Evolutionary conservation across 2,113 vertebrate genomes (phyloP).

Genomic region (Anoura caudifer): DNA sequence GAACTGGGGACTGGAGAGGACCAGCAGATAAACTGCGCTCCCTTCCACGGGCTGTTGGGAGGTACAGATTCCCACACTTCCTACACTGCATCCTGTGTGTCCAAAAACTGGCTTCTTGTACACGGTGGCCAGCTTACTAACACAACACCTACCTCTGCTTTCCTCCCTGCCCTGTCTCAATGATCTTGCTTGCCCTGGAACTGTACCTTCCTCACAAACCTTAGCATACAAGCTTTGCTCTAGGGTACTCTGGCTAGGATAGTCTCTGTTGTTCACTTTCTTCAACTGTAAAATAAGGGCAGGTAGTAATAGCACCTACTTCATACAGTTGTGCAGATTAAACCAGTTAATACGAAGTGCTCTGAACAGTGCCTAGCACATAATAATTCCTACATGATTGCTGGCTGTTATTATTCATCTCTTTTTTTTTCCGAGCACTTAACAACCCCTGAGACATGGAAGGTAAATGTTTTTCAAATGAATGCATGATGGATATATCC

Average conservation of each 20-base stretch:
- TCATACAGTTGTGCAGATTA: not conserved
- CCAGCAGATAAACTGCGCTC: not conserved
- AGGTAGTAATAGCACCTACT: not conserved
- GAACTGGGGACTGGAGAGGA: not conserved
- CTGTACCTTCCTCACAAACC: not conserved
- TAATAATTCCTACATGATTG: not conserved
- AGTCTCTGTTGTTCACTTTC: not conserved
- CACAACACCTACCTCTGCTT: not conserved
- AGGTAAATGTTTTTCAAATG: conserved; percentile 7
- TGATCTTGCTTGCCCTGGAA: not conserved
- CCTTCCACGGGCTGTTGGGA: not conserved
- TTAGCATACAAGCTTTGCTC: not conserved
- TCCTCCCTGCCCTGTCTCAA: not conserved
- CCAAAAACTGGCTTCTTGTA: not conserved
- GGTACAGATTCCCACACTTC: not conserved
- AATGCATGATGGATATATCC: conserved; percentile 14
- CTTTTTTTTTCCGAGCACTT: not conserved
- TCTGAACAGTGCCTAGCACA: not conserved
- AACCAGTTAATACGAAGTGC: conserved; percentile 10
- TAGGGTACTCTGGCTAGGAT: not conserved
- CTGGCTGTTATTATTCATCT: not conserved
- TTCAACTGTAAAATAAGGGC: not conserved
- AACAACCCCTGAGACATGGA: not conserved
- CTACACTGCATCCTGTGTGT: not conserved
- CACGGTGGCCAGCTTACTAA: not conserved